Conservation (phyloP, 35 echinoderm and acorn worm species). For the Hemicentrotus pulcherrimus region DNA sequence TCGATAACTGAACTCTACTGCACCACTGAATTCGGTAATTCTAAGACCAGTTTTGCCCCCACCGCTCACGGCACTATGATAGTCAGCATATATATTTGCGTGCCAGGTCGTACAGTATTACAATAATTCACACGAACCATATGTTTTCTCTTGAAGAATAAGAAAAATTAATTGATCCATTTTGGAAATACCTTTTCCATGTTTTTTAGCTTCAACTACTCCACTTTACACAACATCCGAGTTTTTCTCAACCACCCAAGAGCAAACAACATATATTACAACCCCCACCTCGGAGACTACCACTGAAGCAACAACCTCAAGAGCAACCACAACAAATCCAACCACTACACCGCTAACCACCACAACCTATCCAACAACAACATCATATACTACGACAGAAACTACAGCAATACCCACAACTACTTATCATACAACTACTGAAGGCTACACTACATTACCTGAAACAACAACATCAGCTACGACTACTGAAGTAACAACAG, state of each 20-base stretch:
- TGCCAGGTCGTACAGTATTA: too few relatives aligned
- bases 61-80: too few relatives aligned
- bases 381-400: background rate
- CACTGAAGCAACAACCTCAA: background rate
- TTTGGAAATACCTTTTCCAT: background rate
- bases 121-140: too few relatives aligned
- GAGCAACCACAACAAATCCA: background rate
- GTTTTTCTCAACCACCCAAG: background rate
- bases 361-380: background rate
- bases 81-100: too few relatives aligned
- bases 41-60: too few relatives aligned
- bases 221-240: background rate
- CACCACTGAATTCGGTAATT: too few relatives aligned
- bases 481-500: slow-evolving; percentile 25
- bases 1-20: too few relatives aligned
- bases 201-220: slow-evolving; percentile 22
- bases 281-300: background rate
- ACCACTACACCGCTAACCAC: background rate
- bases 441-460: slow-evolving; percentile 18
- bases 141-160: too few relatives aligned
- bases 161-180: background rate
- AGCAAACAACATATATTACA: background rate
- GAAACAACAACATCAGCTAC: slow-evolving; percentile 30
- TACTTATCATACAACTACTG: background rate
- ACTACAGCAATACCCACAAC: background rate